Conservation (phyloP, 2,113 vertebrate species). For the Pungitius pungitius region DNA sequence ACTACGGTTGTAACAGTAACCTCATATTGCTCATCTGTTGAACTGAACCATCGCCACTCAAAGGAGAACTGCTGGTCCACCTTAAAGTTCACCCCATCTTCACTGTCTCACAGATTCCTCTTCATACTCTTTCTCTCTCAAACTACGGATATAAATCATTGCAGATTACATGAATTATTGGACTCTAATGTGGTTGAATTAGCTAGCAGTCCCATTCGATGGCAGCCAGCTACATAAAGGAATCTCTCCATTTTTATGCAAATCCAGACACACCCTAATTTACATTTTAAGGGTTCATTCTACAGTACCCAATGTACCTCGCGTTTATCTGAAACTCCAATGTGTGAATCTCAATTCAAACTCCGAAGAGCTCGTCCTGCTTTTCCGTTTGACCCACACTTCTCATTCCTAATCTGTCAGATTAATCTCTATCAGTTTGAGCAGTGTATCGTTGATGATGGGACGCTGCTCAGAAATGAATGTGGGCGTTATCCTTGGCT, state of each 20-base stretch:
- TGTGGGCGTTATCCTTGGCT: constrained; percentile 56
- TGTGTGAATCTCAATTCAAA: background rate
- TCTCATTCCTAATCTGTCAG: constrained; percentile 28
- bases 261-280: background rate
- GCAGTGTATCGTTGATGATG: constrained; percentile 52
- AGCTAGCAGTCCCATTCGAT: background rate
- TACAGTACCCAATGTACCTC: background rate
- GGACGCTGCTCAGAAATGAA: constrained; percentile 46
- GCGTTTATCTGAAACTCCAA: background rate
- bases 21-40: background rate
- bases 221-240: background rate
- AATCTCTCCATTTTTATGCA: background rate
- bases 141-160: background rate
- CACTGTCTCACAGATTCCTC: too few species aligned
- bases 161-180: background rate
- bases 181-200: background rate
- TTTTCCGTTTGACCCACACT: constrained; percentile 17
- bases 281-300: background rate
- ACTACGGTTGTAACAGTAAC: background rate
- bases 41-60: background rate
- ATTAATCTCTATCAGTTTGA: constrained; percentile 64
- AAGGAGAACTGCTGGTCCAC: background rate
- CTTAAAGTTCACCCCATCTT: background rate
- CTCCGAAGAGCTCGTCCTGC: background rate
- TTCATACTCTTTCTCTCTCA: background rate